Evolutionary conservation across 1,140 invertebrate genomes (phyloP).

Genomic region (Bombus waltoni): DNA sequence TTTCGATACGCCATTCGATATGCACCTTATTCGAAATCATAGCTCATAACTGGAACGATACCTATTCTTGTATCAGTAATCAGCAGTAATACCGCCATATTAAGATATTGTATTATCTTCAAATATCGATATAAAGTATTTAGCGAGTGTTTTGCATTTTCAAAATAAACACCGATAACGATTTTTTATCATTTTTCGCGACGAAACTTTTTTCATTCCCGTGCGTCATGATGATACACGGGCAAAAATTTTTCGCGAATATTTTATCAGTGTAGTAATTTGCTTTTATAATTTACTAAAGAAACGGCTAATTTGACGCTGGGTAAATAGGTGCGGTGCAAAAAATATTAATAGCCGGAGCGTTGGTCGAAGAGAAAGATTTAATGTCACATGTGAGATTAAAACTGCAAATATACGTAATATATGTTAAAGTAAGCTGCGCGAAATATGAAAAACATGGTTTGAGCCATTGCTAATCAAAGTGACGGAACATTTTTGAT

Average conservation of each 20-base stretch:
- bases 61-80: no score
- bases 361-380: background rate
- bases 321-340: background rate
- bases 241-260: background rate
- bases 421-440: background rate
- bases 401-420: background rate
- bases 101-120: no score
- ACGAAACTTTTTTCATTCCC: background rate
- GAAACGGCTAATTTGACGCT: background rate
- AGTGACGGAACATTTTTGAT: background rate
- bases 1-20: background rate
- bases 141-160: background rate
- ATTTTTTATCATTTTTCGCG: background rate
- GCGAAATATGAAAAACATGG: background rate
- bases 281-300: constrained; percentile 18
- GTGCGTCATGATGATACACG: no score
- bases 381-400: constrained; percentile 19
- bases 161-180: background rate
- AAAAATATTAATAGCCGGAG: background rate
- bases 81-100: no score
- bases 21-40: no score
- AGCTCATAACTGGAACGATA: background rate
- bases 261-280: background rate
- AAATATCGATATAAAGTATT: no score
- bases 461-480: background rate